These are phyloP conservation scores for Cladopsammia gracilis DNA, from an alignment of 64 coral and sea anemone genomes.

Conservation along the genomic window DNA sequence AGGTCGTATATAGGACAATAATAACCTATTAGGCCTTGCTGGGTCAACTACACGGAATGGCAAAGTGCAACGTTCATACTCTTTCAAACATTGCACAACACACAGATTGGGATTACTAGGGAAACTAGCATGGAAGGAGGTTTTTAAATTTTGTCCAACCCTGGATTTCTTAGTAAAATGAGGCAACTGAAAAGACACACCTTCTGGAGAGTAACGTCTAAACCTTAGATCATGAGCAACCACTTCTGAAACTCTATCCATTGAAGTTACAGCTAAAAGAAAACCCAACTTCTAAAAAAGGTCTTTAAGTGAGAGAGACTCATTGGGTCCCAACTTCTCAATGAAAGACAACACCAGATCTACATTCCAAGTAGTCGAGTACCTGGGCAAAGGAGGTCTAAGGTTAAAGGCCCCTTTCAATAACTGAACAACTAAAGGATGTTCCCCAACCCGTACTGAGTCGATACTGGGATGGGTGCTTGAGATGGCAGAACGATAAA, in stretches of 20 bases:
- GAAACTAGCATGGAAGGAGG: no score
- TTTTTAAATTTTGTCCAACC: no score
- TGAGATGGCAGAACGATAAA: conserved; percentile 68
- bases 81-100: conserved; percentile 22
- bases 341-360: neutral
- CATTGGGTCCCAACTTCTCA: neutral
- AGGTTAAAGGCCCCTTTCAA: conserved; percentile 37
- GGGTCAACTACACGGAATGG: neutral
- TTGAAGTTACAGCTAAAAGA: conserved; percentile 45
- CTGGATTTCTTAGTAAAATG: conserved; percentile 47
- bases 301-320: conserved; percentile 33
- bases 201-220: conserved; percentile 13
- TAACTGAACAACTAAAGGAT: conserved; percentile 57
- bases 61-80: conserved; percentile 5
- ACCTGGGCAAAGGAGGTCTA: conserved; percentile 38
- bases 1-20: conserved; percentile 63
- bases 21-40: conserved; percentile 44
- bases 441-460: neutral
- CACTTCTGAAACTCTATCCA: conserved; percentile 47
- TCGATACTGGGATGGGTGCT: conserved; percentile 53
- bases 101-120: conserved; percentile 61
- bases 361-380: neutral
- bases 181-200: conserved; percentile 44
- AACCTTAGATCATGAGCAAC: no score
- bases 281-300: conserved; percentile 48